A percentile compares a stretch with the other conserved stretches of the same genome.
Conservation (phyloP, 23 tunicate genomes). For the Aplidium turbinatum region DNA sequence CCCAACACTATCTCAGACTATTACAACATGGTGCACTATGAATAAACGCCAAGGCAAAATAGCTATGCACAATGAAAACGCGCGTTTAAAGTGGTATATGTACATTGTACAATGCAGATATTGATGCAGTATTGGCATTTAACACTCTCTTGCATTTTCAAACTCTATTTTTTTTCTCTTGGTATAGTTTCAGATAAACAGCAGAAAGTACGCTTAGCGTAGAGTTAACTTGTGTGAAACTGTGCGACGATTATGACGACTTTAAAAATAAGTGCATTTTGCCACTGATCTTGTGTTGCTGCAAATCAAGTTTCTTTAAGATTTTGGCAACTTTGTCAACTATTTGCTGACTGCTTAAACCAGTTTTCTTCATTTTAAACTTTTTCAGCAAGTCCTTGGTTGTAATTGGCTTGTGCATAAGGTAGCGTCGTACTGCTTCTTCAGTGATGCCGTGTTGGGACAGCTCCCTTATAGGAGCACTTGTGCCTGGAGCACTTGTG, state of each 20-base stretch:
- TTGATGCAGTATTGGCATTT: too few species aligned
- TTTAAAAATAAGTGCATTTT: constrained; percentile 77
- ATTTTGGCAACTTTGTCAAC: constrained; percentile 67
- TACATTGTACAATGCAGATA: too few species aligned
- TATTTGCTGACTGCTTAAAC: constrained; percentile 63
- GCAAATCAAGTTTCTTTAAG: constrained; percentile 61
- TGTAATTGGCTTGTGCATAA: constrained; percentile 87
- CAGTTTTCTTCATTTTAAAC: constrained; percentile 73
- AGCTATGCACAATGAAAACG: too few species aligned
- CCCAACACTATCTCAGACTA: too few species aligned
- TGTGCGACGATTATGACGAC: neutral
- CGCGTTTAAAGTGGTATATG: too few species aligned
- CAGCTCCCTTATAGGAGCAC: constrained; percentile 51
- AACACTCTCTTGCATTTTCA: too few species aligned
- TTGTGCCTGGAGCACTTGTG: constrained; percentile 18
- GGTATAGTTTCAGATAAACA: too few species aligned
- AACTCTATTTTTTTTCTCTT: too few species aligned
- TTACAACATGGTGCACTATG: too few species aligned
- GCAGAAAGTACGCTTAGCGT: too few species aligned
- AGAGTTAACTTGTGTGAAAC: too few species aligned
- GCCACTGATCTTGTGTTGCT: constrained; percentile 71
- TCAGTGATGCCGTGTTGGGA: constrained; percentile 56
- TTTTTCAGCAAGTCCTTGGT: constrained; percentile 85
- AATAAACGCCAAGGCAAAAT: too few species aligned
- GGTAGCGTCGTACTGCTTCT: constrained; percentile 65